These are phyloP conservation scores for Druon quercuslanigerum DNA, from an alignment of 1,140 invertebrate species.

Conservation along the genomic window DNA sequence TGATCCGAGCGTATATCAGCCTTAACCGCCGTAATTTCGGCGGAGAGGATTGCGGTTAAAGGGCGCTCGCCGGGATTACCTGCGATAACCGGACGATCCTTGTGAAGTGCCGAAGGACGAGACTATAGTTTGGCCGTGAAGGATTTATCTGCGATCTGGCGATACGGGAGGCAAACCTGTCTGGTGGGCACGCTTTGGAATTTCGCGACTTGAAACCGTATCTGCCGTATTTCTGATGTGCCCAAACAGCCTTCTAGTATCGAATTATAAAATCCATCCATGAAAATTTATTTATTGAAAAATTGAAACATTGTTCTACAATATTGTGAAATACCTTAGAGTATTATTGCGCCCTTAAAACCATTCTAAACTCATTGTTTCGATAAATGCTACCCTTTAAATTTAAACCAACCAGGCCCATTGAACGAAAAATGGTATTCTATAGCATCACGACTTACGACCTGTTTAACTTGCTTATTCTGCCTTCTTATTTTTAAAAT, in stretches of 20 bases:
- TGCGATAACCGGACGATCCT: constrained; percentile 28
- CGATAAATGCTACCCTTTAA: no score
- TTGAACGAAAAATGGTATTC: no score
- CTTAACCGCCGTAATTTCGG: constrained; percentile 28
- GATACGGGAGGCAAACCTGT: constrained; percentile 42
- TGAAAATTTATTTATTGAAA: background rate
- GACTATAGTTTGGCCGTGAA: constrained; percentile 33
- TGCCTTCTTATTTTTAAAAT: no score
- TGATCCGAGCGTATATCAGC: constrained; percentile 16
- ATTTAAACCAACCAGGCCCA: no score
- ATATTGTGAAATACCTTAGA: no score
- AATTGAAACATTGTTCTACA: no score
- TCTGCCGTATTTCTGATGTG: background rate
- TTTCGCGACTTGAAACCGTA: constrained; percentile 37
- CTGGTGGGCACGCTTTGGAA: constrained; percentile 38
- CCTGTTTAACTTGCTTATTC: no score
- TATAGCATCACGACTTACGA: no score
- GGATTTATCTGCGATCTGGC: constrained; percentile 38
- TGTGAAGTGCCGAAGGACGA: constrained; percentile 27
- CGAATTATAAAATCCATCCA: background rate
- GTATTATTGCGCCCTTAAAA: no score
- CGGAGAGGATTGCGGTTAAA: constrained; percentile 24
- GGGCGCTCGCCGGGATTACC: constrained; percentile 21
- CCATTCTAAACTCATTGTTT: no score
- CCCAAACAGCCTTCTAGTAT: constrained; percentile 1